Evolutionary conservation across 2,888 invertebrate species (phyloP).

Genomic region (Caenorhabditis uteleia): DNA sequence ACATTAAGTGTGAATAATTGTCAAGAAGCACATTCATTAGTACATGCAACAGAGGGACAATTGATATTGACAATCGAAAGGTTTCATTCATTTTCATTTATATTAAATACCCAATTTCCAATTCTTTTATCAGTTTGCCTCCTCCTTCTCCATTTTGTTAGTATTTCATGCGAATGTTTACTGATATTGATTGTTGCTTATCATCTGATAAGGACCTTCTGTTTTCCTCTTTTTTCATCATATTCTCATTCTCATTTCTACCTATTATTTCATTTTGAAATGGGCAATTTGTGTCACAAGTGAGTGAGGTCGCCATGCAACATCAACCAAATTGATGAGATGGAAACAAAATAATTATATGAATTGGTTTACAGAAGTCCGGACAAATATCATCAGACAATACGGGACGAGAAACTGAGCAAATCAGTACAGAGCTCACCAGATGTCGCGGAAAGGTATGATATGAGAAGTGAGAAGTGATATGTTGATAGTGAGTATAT

Average conservation of each 20-base stretch:
- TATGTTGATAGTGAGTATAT: neutral
- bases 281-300: neutral
- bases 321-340: too few species aligned
- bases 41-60: neutral
- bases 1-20: neutral
- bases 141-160: too few species aligned
- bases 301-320: too few species aligned
- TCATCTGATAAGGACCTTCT: neutral
- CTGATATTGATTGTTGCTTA: neutral
- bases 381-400: constrained; percentile 1
- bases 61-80: neutral
- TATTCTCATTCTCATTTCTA: too few species aligned
- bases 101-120: too few species aligned
- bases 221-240: neutral
- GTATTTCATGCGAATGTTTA: too few species aligned
- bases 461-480: neutral
- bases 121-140: too few species aligned
- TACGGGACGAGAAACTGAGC: constrained; percentile 6
- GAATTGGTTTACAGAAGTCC: constrained; percentile 5
- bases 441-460: neutral
- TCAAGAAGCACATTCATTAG: constrained; percentile 1
- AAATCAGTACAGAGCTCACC: constrained; percentile 5
- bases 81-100: neutral
- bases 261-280: too few species aligned
- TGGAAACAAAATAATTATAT: too few species aligned